A percentile compares a stretch with the other conserved stretches of the same genome.
phyloP scores from a whole-genome alignment of 2,888 invertebrate genomes.

The Zelleria hepariella region DNA sequence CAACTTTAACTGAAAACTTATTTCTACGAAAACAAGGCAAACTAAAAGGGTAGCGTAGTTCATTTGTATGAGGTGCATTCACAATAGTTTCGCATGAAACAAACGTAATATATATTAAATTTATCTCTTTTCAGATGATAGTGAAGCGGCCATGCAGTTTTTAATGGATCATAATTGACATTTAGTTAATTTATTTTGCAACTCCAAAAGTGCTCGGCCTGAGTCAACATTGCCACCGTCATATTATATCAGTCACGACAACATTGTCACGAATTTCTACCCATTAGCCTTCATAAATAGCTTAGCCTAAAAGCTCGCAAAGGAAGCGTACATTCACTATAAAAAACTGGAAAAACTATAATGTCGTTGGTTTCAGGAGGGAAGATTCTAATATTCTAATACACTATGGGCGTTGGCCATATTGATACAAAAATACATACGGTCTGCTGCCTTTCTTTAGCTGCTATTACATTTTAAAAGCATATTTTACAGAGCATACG shows the following conservation, averaged over 20 bases:
- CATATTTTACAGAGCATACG: no score
- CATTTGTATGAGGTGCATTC: background rate
- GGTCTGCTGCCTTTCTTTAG: no score
- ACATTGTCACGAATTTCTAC: background rate
- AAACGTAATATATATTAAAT: background rate
- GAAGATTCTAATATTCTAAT: no score
- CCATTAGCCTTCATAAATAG: background rate
- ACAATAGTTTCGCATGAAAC: slow-evolving; percentile 7
- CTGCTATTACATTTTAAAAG: no score
- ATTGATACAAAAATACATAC: no score
- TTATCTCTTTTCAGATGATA: background rate
- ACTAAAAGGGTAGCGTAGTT: background rate
- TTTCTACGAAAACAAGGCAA: background rate
- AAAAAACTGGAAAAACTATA: background rate
- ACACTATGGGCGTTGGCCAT: no score
- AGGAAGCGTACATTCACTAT: background rate
- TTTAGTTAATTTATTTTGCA: background rate
- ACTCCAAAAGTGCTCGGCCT: background rate
- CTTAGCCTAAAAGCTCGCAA: background rate
- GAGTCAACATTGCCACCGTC: no score
- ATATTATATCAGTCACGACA: background rate
- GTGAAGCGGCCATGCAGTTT: background rate
- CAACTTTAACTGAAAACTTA: background rate
- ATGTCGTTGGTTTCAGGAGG: background rate
- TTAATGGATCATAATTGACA: background rate